Percentiles rank a stretch among this genome's conserved stretches.
Evolutionary conservation across 2,797 vertebrate genomes (phyloP).

Genomic region (Loriculus beryllinus): DNA sequence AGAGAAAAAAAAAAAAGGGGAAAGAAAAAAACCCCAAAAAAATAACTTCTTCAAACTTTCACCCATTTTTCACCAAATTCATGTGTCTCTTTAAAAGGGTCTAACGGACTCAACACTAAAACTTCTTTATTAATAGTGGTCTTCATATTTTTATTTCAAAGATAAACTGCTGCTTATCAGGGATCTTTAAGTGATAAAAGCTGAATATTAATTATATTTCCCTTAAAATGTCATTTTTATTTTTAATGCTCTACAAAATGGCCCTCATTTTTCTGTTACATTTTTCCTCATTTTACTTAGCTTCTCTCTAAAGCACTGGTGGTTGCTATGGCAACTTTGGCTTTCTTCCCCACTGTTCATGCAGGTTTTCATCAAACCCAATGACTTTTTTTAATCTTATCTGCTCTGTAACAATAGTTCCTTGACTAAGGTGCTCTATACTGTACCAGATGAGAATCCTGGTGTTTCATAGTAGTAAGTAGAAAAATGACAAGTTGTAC

Average conservation of each 20-base stretch:
- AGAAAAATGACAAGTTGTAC: neutral
- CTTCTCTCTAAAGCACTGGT: slow-evolving; percentile 43
- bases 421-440: slow-evolving; percentile 31
- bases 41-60: neutral
- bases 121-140: neutral
- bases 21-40: rapidly evolving
- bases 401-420: slow-evolving; percentile 59
- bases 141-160: neutral
- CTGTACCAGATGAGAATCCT: slow-evolving; percentile 2
- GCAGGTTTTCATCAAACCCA: slow-evolving; percentile 68
- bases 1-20: neutral
- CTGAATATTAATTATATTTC: slow-evolving; percentile 2
- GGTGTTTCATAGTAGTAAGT: slow-evolving; percentile 19
- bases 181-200: slow-evolving; percentile 2
- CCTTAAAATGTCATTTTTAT: slow-evolving; percentile 29
- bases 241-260: slow-evolving; percentile 49
- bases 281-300: slow-evolving; percentile 40
- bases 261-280: slow-evolving; percentile 41
- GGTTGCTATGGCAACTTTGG: slow-evolving; percentile 69
- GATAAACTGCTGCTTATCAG: neutral
- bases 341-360: slow-evolving; percentile 47
- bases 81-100: neutral
- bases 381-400: slow-evolving; percentile 67
- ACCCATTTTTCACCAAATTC: neutral
- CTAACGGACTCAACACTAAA: neutral